Base-by-base conservation (phyloP, 2,113 vertebrate genomes). In the Ophiodon elongatus region DNA sequence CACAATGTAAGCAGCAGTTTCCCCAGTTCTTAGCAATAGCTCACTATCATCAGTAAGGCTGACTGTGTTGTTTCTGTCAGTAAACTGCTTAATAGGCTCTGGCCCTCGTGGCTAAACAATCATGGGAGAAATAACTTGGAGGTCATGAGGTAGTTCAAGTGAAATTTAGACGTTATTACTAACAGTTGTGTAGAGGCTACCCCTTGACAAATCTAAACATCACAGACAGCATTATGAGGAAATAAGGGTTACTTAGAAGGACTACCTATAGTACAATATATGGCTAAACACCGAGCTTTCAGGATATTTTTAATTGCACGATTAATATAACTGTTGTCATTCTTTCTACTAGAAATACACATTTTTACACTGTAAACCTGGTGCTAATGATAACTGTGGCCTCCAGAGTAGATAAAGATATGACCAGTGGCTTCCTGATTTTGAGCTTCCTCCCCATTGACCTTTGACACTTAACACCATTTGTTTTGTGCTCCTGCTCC, bases 31-130 rank as follows among this genome's bases (percentile, higher is more conserved):
- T 88, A 70, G 79, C 85, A 62, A 64, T 6, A 79, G 80, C 83
- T 78, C 59, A 3, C 84, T 65, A 37, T 83, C 88, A 67, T 76
- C 74, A 80, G 86, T 50, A 64, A 74, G 66, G 72, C 85, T 89
- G 87, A 70, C 79, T 63, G 68, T 89, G 82, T 92, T 90, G 76
- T 88, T 90, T 93, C 82, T 85, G 79, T 86, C 82, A 82, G 78
- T 64, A 72, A 88, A 83, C 83, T 80, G 86, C 87, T 88, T 86
- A 79, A 84, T 77, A 72, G 83, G 73, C 89, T 88, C 66, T 78
- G 85, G 86, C 66, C 73, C 77, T 54, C 76, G 68, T 37, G 70
- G 85, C 83, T 90, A 85, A 90, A 92, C 73, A 91, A 89, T 81
- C 82, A 85, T 77, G 80, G 79, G 82, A 88, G 79, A 90, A 86